Percentiles rank a stretch among this genome's conserved stretches.
phyloP scores from a whole-genome alignment of 2,113 vertebrate genomes.

The Ramphastos sulfuratus region DNA sequence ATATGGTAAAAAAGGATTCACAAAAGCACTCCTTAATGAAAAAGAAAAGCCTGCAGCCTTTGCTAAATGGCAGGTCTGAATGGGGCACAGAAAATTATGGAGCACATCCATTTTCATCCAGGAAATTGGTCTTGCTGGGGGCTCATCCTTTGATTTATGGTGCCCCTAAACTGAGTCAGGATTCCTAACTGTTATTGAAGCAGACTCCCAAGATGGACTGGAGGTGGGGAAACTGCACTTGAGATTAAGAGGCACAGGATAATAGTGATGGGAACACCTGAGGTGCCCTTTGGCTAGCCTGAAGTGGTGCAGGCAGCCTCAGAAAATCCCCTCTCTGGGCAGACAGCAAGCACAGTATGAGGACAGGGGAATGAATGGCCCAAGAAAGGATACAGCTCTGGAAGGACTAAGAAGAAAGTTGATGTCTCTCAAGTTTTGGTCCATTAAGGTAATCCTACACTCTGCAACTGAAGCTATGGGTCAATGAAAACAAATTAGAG shows the following conservation, averaged over 20 bases:
- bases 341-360: background rate
- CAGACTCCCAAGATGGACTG: background rate
- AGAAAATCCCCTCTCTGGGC: background rate
- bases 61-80: background rate
- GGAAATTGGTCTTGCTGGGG: constrained; percentile 27
- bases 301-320: background rate
- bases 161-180: background rate
- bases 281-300: background rate
- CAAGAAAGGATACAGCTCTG: background rate
- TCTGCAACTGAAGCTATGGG: constrained; percentile 50
- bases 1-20: background rate
- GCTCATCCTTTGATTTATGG: constrained; percentile 43
- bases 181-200: background rate
- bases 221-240: background rate
- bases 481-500: constrained; percentile 70
- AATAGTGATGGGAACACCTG: rapidly evolving
- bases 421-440: constrained; percentile 14
- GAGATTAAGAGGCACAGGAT: background rate
- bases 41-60: background rate
- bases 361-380: background rate
- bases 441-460: constrained; percentile 64
- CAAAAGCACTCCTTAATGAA: background rate
- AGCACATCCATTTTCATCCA: background rate
- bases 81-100: background rate
- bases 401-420: background rate